Base-by-base conservation (phyloP, 2,113 vertebrate species). In the Pristiophorus japonicus region DNA sequence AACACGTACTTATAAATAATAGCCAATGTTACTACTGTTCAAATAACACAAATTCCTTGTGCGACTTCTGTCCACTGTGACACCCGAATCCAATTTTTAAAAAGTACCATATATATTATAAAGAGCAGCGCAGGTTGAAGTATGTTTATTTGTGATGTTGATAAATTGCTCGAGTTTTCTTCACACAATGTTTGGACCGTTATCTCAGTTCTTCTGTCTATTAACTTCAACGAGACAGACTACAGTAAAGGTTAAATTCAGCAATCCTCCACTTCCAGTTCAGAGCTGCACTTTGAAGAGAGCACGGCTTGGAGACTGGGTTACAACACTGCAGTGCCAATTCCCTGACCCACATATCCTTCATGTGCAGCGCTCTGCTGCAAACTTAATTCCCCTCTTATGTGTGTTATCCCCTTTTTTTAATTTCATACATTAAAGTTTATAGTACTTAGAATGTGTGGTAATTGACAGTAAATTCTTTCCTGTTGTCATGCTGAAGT, bases 161-260 rank as follows among this genome's bases (percentile, higher is more conserved):
- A 91, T 91, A 91, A 62, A 91, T 62, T 63, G 55, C 55, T 34
- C 4, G 51, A 59, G 34, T 91, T 88, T 91, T 62, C 5, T 91
- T n/a, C 55, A 55, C 88, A 91, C 27, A 62, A 34, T 91, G 34
- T 45, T 91, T 3, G 16, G 88, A n/a, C 88, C 7, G 88, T 92
- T 92, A 92, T 92, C 88, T 63, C 55, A 62, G 88, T 63, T 30
- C 59, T 92, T 92, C 88, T 92, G 59, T 62, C 88, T 92, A 59
- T 63, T 63, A 92, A 65, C 59, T 63, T 34, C 59, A 92, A 92
- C 16, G 62, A 38, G 65, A 92, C n/a, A 88, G 85, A 51, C 88
- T n/a, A 38, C n/a, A 22, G 59, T 38, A 92, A 38, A 92, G 59
- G 88, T 63, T 65, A 63, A 7, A 63, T 38, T 92, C 16, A 65